Evolutionary conservation across 2,113 vertebrate species (phyloP).

Genomic region (Oceanites oceanicus): DNA sequence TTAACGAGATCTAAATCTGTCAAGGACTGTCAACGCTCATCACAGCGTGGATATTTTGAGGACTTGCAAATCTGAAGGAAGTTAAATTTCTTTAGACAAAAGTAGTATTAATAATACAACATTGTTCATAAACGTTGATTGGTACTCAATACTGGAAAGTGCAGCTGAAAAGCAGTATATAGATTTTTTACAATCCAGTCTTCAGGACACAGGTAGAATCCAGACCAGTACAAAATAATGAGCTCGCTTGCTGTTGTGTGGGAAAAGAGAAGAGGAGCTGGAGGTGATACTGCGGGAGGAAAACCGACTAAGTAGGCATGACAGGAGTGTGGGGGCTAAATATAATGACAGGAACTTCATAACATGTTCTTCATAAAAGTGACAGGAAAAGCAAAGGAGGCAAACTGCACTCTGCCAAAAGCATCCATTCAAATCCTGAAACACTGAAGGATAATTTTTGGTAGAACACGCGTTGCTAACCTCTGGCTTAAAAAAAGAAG

Average conservation of each 20-base stretch:
- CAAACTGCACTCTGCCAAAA: neutral
- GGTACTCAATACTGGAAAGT: neutral
- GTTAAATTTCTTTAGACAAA: neutral
- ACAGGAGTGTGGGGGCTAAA: constrained; percentile 27
- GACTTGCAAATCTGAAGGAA: neutral
- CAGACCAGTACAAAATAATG: neutral
- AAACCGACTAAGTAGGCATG: constrained; percentile 13
- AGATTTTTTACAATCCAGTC: neutral
- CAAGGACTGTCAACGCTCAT: neutral
- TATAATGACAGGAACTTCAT: constrained; percentile 32
- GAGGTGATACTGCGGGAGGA: constrained; percentile 15
- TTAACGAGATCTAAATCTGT: constrained; percentile 46
- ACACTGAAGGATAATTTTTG: neutral
- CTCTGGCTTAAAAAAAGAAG: neutral
- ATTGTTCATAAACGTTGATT: neutral
- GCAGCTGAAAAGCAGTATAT: neutral
- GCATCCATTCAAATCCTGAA: neutral
- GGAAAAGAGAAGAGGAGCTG: constrained; percentile 10
- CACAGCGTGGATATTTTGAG: neutral
- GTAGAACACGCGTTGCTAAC: neutral
- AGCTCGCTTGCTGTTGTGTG: neutral
- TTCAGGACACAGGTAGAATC: neutral
- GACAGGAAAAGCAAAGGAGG: constrained; percentile 26
- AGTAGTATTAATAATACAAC: neutral
- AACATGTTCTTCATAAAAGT: neutral